Evolutionary conservation across 2,888 invertebrate genomes (phyloP), one percentile per base, ranked within the genome.

Genomic region (Pheosia tremula): DNA sequence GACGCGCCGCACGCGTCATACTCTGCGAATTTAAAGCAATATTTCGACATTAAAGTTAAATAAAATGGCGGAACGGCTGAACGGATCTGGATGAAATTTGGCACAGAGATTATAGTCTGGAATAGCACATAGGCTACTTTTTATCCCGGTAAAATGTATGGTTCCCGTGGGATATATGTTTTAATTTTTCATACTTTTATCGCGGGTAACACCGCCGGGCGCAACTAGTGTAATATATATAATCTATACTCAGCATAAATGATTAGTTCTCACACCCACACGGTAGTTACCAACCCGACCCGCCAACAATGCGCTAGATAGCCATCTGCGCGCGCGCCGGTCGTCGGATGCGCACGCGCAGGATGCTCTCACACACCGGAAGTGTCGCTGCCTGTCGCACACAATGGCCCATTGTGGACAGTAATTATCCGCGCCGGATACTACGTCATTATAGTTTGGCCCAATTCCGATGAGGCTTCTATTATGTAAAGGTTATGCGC

Each of bases 381-480:
- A 86, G 86, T 84, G 84, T 78, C 78, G 80, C 78, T 57, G 57
- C 68, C 74, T 82, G 83, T 83, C 82, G 77, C 81, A 85, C 79
- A 91, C 91, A 92, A 91, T 91, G 81, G 85, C 62, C 89, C 82
- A 91, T 92, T 93, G 91, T 91, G 83, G 82, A 66, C 73, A 66
- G 82, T 84, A 87, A 88, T 87, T 86, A 86, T 80, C 80, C 74
- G 71, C 66, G 77, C 86, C 81, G 83, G 84, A 83, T 74, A 73
- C 81, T 71, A 77, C 80, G 80, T 79, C 81, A 84, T 82, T 78
- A 79, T 75, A 75, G 73, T 74, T 75, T 80, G 83, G 64, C 71
- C 79, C 70, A 72, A 63, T 80, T 79, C 68, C 68, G 67, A 74
- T 71, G 63, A 62, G 64, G 53, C 56, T 59, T 54, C 53, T 54